Base-by-base conservation (phyloP, 2,113 vertebrate genomes). In the Strix aluco region DNA sequence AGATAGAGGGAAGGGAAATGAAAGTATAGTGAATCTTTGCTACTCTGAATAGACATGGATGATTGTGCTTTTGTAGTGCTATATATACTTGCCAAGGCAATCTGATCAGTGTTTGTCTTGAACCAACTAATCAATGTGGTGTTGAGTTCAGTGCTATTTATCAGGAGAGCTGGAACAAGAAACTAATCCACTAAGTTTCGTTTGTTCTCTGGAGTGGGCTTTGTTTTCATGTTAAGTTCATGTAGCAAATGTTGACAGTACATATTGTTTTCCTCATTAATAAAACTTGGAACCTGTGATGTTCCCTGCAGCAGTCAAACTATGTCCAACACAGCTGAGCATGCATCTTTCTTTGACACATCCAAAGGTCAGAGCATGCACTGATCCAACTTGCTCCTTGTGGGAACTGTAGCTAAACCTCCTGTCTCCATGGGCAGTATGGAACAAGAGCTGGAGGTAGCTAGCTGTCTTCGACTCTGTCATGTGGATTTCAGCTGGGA, bases 81-180 rank as follows among this genome's bases (percentile, higher is more conserved):
- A 26, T 88, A 54, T 82, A n/a, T 80, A 75, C 93, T 96, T 96
- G 91, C 90, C 92, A 96, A 94, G 78, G 92, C 94, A 96, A 86
- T 91, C 71, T n/a, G 87, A 93, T 91, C 94, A 55, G 87, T 88
- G 90, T 95, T 92, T 93, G 94, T 92, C 94, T 96, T 95, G 74
- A 96, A 80, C 74, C 71, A 58, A 21, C 78, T 96, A 75, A 97
- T 97, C 90, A 91, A 82, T 92, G 96, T 88, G 90, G 85, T 91
- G 85, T 90, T 95, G 94, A 96, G 78, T 95, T 92, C 74, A 75
- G 42, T 85, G 87, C 87, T 95, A 66, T 95, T 97, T 94, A 90
- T 96, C 94, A 95, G 71, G 85, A 93, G 85, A 80, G 30, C 58
- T 95, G 62, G 79, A 94, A 82, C 84, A 91, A 95, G 94, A 79